Base-by-base conservation (phyloP, 23 tunicate genomes). In the Trididemnum clinides region DNA sequence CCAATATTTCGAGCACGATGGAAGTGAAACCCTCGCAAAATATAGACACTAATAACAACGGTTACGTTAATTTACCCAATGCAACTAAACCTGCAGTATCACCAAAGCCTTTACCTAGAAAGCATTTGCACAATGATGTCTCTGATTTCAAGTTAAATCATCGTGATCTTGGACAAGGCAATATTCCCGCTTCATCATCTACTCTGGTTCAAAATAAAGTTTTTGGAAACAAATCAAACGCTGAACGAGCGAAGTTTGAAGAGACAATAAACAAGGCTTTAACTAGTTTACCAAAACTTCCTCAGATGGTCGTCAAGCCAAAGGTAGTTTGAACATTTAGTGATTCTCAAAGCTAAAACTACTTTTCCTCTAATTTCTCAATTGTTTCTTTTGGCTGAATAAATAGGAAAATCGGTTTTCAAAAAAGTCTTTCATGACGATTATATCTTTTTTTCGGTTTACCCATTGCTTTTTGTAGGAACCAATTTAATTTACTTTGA, bases 211-310 rank as follows among this genome's bases (percentile, higher is more conserved):
- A 79, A 51, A 64, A 63, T 33, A 81, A 81, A 81, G 84, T 86
- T 77, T 50, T 86, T 35, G 90, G 81, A 7, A 81, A 86, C 50
- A 86, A 91, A 57, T 86, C 91, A 23, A 77, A 57, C 15, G 64
- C 78, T 10, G 98, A 93, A 30, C 57, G 90, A 72, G 87, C 89
- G 10, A 93, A 84, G 59, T 93, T 93, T 84, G 92, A 88, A 39
- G 92, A 93, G 35, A 88, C 98, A 4, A 84, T 93, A 10, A 93
- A 88, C 87, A 88, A 88, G 64, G 98, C 98, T 28, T 50, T 93
- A 35, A 80, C 91, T 20, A 93, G 98, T 63, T 80, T 93, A 71
- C 98, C 98, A 15, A 76, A 84, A 49, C 84, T 88, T 57, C 98
- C 98, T 10, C 57, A n/a, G 4, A 34, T 64, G 6, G 58, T 27